Evolutionary conservation across 2,113 vertebrate species (phyloP).

Genomic region (Saccopteryx leptura): DNA sequence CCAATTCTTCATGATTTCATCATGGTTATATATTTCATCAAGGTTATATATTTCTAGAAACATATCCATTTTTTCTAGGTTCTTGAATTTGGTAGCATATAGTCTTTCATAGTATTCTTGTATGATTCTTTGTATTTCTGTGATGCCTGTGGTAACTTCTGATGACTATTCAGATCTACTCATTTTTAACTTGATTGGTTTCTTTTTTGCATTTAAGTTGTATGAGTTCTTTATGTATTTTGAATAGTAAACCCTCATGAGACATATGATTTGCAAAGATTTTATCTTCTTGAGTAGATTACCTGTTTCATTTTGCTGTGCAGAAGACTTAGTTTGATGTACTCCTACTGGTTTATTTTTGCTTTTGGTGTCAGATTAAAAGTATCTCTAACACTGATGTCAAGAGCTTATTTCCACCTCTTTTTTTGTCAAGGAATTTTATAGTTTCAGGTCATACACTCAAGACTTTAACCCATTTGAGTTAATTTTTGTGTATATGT

Average conservation of each 20-base stretch:
- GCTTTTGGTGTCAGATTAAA: neutral
- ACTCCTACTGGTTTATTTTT: neutral
- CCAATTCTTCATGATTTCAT: neutral
- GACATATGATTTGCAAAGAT: neutral
- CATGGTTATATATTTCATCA: too few species aligned
- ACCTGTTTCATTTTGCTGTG: neutral
- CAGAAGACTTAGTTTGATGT: neutral
- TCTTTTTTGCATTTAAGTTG: neutral
- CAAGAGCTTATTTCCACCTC: neutral
- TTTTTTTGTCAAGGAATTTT: neutral
- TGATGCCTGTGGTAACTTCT: neutral
- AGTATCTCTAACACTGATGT: neutral
- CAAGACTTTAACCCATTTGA: neutral
- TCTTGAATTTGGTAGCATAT: too few species aligned
- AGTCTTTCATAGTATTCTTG: neutral
- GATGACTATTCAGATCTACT: neutral
- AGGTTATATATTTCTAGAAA: too few species aligned
- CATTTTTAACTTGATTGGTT: neutral
- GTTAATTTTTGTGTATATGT: neutral
- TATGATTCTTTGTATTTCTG: neutral
- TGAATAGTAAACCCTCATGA: neutral
- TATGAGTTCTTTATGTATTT: constrained; percentile 7
- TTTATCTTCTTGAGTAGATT: neutral
- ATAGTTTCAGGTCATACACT: neutral
- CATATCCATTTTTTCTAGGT: too few species aligned